Percentiles rank a stretch among this genome's conserved stretches.
Conservation (phyloP, 2,797 vertebrate genomes). For the Eulemur albifrons region DNA sequence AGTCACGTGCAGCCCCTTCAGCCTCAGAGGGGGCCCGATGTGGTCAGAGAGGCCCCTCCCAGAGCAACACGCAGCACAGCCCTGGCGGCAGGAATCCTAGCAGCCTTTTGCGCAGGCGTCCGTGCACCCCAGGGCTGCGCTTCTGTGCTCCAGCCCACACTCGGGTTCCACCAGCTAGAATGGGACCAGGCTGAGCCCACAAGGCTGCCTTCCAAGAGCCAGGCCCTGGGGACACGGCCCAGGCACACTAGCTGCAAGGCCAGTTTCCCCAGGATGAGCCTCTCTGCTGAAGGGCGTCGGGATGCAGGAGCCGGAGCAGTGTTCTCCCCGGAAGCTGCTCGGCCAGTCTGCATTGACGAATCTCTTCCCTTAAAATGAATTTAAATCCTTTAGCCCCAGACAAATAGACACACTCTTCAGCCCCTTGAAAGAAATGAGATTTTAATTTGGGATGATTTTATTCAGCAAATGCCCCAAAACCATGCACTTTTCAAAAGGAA, state of each 20-base stretch:
- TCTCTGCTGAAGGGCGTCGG: not conserved
- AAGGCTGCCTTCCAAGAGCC: not conserved
- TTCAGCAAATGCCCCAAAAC: constrained; percentile 57
- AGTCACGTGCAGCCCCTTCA: not conserved
- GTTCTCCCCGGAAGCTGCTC: not conserved
- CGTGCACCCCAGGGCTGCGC: not conserved
- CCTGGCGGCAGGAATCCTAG: not conserved
- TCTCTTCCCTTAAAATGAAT: not conserved
- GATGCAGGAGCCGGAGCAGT: fast-evolving
- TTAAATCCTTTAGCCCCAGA: constrained; percentile 51
- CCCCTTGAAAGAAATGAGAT: constrained; percentile 53
- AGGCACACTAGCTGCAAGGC: not conserved
- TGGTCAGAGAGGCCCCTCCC: not conserved
- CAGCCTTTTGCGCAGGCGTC: not conserved
- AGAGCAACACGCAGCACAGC: not conserved
- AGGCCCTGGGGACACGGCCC: fast-evolving
- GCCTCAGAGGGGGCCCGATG: not conserved
- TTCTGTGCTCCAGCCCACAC: not conserved
- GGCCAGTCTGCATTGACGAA: not conserved
- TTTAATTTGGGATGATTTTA: constrained; percentile 64
- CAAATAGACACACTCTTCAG: constrained; percentile 32
- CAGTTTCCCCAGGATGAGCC: not conserved
- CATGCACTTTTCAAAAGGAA: constrained; percentile 48
- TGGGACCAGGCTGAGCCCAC: fast-evolving
- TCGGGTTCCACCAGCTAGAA: not conserved